A percentile compares a stretch with the other conserved stretches of the same genome.
Conservation (phyloP, 2,888 invertebrate species). For the Neoaliturus tenellus region DNA sequence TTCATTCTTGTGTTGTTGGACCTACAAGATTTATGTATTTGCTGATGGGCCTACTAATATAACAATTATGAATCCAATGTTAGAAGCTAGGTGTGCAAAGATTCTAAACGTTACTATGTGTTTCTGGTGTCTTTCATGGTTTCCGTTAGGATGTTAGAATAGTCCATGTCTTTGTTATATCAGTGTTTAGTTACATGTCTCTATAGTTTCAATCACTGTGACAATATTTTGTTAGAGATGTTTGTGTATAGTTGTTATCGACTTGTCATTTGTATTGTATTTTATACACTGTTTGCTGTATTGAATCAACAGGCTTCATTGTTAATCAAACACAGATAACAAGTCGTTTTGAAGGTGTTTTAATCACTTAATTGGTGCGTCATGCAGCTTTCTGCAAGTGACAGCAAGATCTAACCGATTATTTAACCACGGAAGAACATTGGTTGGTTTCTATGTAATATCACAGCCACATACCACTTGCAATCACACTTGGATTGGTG, state of each 20-base stretch:
- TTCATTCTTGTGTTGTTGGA: neutral
- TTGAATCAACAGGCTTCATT: neutral
- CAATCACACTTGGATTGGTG: too few relatives aligned
- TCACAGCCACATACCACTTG: too few relatives aligned
- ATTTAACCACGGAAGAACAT: too few relatives aligned
- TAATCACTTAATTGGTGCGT: too few relatives aligned
- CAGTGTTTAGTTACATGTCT: conserved; percentile 31
- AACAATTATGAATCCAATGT: neutral
- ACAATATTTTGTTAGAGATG: conserved; percentile 27
- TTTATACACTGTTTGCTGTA: neutral
- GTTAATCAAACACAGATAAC: too few relatives aligned
- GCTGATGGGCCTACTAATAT: neutral
- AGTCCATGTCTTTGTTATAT: conserved; percentile 6
- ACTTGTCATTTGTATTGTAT: neutral
- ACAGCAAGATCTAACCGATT: too few relatives aligned
- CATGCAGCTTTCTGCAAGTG: too few relatives aligned
- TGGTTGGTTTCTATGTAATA: too few relatives aligned
- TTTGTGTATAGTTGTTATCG: conserved; percentile 28
- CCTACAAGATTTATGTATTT: conserved; percentile 3
- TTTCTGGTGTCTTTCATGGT: conserved; percentile 37
- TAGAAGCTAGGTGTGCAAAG: neutral
- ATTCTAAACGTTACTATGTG: conserved; percentile 5
- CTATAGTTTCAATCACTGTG: conserved; percentile 19
- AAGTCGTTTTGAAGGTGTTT: too few relatives aligned
- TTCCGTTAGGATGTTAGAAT: conserved; percentile 11